These are phyloP conservation scores for Gobius niger DNA, from an alignment of 2,113 vertebrate genomes.

Conservation along the genomic window DNA sequence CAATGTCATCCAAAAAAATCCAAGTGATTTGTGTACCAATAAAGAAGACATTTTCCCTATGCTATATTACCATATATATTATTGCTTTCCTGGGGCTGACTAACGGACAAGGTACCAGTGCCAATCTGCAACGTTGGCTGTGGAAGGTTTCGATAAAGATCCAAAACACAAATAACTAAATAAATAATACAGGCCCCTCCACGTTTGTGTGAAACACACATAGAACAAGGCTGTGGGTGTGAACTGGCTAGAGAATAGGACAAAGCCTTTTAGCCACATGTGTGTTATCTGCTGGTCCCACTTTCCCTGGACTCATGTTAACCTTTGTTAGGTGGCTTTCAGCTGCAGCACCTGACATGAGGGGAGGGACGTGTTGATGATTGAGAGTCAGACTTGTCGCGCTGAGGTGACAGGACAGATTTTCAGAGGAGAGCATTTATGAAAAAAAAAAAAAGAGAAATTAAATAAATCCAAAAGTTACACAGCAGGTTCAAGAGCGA, in stretches of 20 bases:
- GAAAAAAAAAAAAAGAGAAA: too few species aligned
- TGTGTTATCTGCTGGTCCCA: conserved; percentile 51
- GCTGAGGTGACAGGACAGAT: conserved; percentile 7
- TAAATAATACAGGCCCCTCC: conserved; percentile 26
- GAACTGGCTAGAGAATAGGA: conserved; percentile 22
- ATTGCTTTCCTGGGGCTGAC: too few species aligned
- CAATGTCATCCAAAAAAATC: too few species aligned
- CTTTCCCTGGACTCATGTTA: conserved; percentile 30
- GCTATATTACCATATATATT: too few species aligned
- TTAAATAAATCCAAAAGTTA: too few species aligned
- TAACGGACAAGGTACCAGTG: too few species aligned
- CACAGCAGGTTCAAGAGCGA: too few species aligned
- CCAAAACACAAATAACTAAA: conserved; percentile 40
- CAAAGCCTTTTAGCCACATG: conserved; percentile 33
- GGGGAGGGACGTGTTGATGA: conserved; percentile 13
- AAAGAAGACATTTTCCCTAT: too few species aligned
- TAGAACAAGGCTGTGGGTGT: conserved; percentile 34
- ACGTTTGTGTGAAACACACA: conserved; percentile 13
- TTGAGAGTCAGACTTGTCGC: neutral
- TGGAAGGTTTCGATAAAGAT: too few species aligned
- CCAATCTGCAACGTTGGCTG: too few species aligned
- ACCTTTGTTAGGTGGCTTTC: conserved; percentile 37
- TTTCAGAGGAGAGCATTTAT: neutral
- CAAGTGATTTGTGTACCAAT: too few species aligned
- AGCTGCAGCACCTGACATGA: conserved; percentile 8